A percentile compares a stretch with the other conserved stretches of the same genome.
Evolutionary conservation across 2,113 vertebrate species (phyloP).

Genomic region (Rhea pennata): DNA sequence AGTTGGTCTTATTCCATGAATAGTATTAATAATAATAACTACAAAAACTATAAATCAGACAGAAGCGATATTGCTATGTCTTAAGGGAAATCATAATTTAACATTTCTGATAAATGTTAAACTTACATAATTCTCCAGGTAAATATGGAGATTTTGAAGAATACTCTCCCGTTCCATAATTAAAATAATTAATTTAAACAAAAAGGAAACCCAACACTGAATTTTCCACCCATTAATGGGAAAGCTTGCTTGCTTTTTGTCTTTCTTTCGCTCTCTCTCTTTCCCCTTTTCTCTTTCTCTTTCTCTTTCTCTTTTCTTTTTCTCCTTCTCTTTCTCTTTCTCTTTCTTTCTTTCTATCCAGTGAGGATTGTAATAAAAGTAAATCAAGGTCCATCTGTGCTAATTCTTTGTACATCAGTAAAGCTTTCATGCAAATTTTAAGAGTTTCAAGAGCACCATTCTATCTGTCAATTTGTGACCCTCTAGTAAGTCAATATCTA

Average conservation of each 20-base stretch:
- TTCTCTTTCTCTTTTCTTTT: no score
- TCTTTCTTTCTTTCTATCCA: neutral
- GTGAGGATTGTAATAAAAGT: neutral
- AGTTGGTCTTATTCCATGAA: neutral
- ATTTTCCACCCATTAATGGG: neutral
- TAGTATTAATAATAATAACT: neutral
- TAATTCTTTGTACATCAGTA: neutral
- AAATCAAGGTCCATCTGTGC: neutral
- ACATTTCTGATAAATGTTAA: neutral
- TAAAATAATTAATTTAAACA: neutral
- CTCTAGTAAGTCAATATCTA: neutral
- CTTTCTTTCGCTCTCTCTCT: neutral
- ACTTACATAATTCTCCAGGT: neutral
- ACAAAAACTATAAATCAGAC: neutral
- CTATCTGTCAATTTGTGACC: neutral
- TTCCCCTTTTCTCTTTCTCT: neutral
- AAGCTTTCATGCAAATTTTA: neutral
- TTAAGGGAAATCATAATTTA: neutral
- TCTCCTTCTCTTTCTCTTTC: neutral
- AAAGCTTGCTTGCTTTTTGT: neutral
- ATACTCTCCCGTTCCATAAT: neutral
- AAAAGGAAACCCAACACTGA: accelerated
- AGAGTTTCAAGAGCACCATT: neutral
- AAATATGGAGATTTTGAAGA: neutral
- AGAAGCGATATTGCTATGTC: neutral